phyloP scores from a whole-genome alignment of 2,888 invertebrate species.

The Agonopterix heracliana region DNA sequence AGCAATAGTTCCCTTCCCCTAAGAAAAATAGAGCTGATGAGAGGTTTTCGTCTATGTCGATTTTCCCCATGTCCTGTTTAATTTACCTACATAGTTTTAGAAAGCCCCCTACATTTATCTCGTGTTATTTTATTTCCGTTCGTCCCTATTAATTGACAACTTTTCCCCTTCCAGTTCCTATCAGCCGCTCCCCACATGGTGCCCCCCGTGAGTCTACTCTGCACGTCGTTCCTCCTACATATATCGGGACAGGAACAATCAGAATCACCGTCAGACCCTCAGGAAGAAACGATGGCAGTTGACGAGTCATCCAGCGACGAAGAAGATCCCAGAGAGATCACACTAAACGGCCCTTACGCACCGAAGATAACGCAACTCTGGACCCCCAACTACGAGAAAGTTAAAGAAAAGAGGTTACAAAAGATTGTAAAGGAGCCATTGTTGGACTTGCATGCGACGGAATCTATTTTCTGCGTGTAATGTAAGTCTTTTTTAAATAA shows the following conservation, averaged over 20 bases:
- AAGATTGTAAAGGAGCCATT: conserved; percentile 53
- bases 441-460: conserved; percentile 42
- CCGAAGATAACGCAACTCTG: conserved; percentile 48
- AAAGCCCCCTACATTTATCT: too few relatives aligned
- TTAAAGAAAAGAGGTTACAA: conserved; percentile 62
- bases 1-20: too few relatives aligned
- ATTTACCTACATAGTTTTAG: too few relatives aligned
- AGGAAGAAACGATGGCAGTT: conserved; percentile 32
- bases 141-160: too few relatives aligned
- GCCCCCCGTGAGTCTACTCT: conserved; percentile 57
- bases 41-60: too few relatives aligned
- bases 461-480: conserved; percentile 41
- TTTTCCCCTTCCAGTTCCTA: conserved; percentile 45
- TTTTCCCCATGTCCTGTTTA: too few relatives aligned
- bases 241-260: conserved; percentile 46
- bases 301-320: conserved; percentile 49
- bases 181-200: conserved; percentile 64
- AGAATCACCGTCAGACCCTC: conserved; percentile 25
- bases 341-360: conserved; percentile 27
- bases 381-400: conserved; percentile 57
- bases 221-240: conserved; percentile 57
- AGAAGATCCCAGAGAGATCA: conserved; percentile 32
- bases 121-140: too few relatives aligned
- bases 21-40: too few relatives aligned
- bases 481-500: conserved; percentile 14